Evolutionary conservation across 2,888 invertebrate species (phyloP).

Genomic region (Euspilapteryx auroguttella): DNA sequence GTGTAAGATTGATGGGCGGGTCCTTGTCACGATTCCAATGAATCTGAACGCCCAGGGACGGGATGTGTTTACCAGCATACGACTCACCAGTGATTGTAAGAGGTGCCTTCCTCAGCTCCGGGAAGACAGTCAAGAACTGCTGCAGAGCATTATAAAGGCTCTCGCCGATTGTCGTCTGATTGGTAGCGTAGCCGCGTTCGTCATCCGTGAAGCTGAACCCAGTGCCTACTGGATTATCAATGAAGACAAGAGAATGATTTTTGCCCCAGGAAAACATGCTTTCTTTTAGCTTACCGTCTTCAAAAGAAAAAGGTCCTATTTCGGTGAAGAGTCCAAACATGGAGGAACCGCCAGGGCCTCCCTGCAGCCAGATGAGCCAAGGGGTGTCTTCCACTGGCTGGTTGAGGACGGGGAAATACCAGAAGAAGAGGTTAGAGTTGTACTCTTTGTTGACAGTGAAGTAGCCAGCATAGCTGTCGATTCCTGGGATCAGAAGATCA

Average conservation of each 20-base stretch:
- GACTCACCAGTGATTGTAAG: conserved; percentile 67
- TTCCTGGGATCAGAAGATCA: too few species aligned
- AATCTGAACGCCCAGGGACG: conserved; percentile 52
- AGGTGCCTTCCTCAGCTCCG: conserved; percentile 43
- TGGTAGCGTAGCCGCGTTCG: conserved; percentile 51
- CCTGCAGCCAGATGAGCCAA: conserved; percentile 50
- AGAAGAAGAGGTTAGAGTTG: not conserved
- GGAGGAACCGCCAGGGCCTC: conserved; percentile 74
- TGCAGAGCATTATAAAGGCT: conserved; percentile 50
- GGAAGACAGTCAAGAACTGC: conserved; percentile 65
- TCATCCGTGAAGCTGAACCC: conserved; percentile 39
- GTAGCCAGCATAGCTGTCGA: not conserved
- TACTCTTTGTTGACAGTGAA: not conserved
- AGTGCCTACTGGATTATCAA: not conserved
- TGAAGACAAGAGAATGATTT: not conserved
- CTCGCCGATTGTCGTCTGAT: conserved; percentile 56
- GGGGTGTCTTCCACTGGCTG: not conserved
- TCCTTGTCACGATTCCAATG: too few species aligned
- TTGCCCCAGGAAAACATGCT: not conserved
- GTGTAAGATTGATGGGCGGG: conserved; percentile 55
- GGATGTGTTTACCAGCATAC: conserved; percentile 61
- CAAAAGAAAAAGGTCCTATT: conserved; percentile 62
- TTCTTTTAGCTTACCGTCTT: not conserved
- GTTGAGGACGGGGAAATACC: not conserved
- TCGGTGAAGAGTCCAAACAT: conserved; percentile 72